Percentiles rank a stretch among this genome's conserved stretches.
Evolutionary conservation across 1,140 invertebrate species (phyloP).

Genomic region (Apolygus lucorum): DNA sequence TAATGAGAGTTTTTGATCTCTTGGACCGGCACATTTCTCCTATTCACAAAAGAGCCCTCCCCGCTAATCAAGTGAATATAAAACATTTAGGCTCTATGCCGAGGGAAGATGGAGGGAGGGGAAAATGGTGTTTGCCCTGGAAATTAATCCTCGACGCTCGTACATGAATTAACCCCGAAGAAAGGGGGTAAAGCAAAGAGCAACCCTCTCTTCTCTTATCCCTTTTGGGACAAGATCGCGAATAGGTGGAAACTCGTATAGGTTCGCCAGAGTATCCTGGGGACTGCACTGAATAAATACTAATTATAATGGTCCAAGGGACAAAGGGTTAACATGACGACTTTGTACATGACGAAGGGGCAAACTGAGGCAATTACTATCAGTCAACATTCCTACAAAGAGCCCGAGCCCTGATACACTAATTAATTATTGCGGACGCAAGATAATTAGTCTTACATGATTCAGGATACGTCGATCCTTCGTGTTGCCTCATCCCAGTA

Average conservation of each 20-base stretch:
- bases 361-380: constrained; percentile 19
- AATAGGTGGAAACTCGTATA: not conserved
- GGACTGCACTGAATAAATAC: constrained; percentile 15
- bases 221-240: not conserved
- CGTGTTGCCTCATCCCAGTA: constrained; percentile 13
- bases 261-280: no score
- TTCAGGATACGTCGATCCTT: constrained; percentile 20
- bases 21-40: no score
- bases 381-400: constrained; percentile 22
- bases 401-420: constrained; percentile 21
- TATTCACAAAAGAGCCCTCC: no score
- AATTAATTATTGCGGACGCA: constrained; percentile 20
- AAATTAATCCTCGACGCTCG: no score
- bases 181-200: no score
- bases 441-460: constrained; percentile 24
- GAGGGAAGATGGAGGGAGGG: no score
- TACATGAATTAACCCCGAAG: no score
- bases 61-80: no score
- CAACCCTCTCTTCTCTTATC: no score
- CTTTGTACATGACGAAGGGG: constrained; percentile 19
- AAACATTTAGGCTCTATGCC: no score
- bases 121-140: no score
- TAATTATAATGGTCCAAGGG: constrained; percentile 21
- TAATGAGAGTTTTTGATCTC: no score
- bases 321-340: constrained; percentile 22